Percentiles rank a stretch among this genome's conserved stretches.
phyloP scores from a whole-genome alignment of 2,888 invertebrate species.

The Scaptomyza polygonia region DNA sequence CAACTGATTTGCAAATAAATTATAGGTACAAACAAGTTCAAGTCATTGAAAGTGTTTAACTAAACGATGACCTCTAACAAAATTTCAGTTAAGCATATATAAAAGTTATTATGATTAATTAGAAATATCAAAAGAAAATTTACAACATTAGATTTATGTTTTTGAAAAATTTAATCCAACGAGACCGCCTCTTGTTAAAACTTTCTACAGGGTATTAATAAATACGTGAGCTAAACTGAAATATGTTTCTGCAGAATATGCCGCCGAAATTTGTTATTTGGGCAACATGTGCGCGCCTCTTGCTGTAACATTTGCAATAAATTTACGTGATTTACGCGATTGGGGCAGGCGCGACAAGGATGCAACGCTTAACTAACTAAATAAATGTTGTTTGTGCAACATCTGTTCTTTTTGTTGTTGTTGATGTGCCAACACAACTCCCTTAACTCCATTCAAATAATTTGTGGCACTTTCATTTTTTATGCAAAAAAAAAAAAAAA shows the following conservation, averaged over 20 bases:
- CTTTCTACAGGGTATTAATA: not conserved
- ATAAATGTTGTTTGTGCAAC: slow-evolving; percentile 64
- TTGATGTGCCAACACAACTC: not conserved
- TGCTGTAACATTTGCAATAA: slow-evolving; percentile 67
- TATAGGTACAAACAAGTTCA: slow-evolving; percentile 25
- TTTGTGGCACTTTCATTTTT: slow-evolving; percentile 62
- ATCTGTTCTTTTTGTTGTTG: not conserved
- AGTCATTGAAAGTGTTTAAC: not conserved
- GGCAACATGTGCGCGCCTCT: slow-evolving; percentile 74
- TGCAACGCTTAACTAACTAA: slow-evolving; percentile 65
- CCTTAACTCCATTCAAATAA: slow-evolving; percentile 39
- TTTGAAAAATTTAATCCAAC: too few relatives aligned
- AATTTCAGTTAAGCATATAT: not conserved
- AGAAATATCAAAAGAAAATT: not conserved
- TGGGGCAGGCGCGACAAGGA: slow-evolving; percentile 20
- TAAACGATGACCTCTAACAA: not conserved
- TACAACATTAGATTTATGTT: too few relatives aligned
- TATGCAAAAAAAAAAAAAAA: slow-evolving; percentile 14
- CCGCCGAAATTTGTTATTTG: slow-evolving; percentile 61
- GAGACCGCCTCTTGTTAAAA: too few relatives aligned
- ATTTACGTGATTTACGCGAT: slow-evolving; percentile 71
- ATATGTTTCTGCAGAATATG: slow-evolving; percentile 63
- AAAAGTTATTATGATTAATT: too few relatives aligned
- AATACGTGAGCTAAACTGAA: slow-evolving; percentile 65
- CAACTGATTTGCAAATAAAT: slow-evolving; percentile 59